These are phyloP conservation scores for Dryococelus australis DNA, from an alignment of 2,888 invertebrate genomes.

Conservation along the genomic window DNA sequence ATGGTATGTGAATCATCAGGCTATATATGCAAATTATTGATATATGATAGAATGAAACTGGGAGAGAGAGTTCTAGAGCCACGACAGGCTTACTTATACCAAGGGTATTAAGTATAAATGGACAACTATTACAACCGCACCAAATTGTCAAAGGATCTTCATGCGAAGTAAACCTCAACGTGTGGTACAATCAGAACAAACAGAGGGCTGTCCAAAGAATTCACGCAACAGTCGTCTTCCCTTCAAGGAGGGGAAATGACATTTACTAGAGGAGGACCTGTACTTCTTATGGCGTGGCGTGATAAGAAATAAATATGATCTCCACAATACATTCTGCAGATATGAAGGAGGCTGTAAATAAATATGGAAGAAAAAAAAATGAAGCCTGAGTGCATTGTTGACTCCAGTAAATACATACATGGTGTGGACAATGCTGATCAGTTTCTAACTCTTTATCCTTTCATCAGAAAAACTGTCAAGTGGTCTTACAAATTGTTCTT, in stretches of 20 bases:
- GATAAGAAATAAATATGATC: constrained; percentile 46
- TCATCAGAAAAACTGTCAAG: constrained; percentile 17
- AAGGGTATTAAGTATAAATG: constrained; percentile 39
- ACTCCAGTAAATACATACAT: neutral
- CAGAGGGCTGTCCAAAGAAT: constrained; percentile 27
- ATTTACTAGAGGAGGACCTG: constrained; percentile 43
- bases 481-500: neutral
- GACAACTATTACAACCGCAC: too few species aligned
- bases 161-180: constrained; percentile 42
- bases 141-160: constrained; percentile 40
- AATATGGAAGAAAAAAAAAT: neutral
- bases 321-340: too few species aligned
- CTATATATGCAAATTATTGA: constrained; percentile 48
- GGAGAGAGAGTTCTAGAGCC: constrained; percentile 40
- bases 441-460: neutral
- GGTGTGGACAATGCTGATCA: neutral
- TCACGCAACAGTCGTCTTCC: neutral
- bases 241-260: constrained; percentile 41
- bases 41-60: constrained; percentile 45
- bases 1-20: constrained; percentile 46
- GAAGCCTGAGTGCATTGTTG: neutral
- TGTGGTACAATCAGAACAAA: constrained; percentile 46
- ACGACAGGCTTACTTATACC: constrained; percentile 18
- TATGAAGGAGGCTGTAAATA: constrained; percentile 36
- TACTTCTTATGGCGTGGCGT: constrained; percentile 45